phyloP scores from a whole-genome alignment of 2,888 invertebrate species.

The Brassicogethes aeneus region DNA sequence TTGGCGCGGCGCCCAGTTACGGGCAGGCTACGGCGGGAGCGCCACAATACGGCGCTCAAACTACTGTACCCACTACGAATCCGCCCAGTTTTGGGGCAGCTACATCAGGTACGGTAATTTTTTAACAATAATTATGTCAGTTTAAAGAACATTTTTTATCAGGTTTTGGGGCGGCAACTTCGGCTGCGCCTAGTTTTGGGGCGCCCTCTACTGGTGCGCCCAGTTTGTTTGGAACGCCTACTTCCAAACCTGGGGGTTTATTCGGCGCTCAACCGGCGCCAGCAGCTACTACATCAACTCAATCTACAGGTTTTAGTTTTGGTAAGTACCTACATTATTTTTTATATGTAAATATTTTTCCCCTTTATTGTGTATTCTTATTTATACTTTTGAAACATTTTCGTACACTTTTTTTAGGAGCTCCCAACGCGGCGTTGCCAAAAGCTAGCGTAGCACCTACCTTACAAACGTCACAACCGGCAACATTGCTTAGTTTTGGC shows the following conservation, averaged over 20 bases:
- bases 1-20: constrained; percentile 17
- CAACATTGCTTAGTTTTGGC: constrained; percentile 22
- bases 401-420: constrained; percentile 21
- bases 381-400: too few relatives aligned
- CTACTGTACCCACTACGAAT: constrained; percentile 16
- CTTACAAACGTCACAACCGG: constrained; percentile 27
- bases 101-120: constrained; percentile 3
- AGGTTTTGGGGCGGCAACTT: too few relatives aligned
- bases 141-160: constrained; percentile 5
- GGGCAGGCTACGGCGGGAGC: constrained; percentile 19
- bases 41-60: constrained; percentile 33
- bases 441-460: constrained; percentile 23
- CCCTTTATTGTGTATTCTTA: too few relatives aligned
- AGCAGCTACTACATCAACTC: constrained; percentile 5
- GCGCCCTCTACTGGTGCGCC: constrained; percentile 7
- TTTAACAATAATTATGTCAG: constrained; percentile 10
- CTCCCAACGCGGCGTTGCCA: constrained; percentile 18
- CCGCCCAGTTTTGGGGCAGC: constrained; percentile 16
- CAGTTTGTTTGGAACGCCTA: constrained; percentile 9
- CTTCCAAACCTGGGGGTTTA: constrained; percentile 4
- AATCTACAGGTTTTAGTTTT: constrained; percentile 14
- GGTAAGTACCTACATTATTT: too few relatives aligned
- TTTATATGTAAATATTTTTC: too few relatives aligned
- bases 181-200: constrained; percentile 14
- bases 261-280: not conserved